A percentile compares a stretch with the other conserved stretches of the same genome.
Conservation (phyloP, 2,113 vertebrate species). For the Archocentrus centrarchus region DNA sequence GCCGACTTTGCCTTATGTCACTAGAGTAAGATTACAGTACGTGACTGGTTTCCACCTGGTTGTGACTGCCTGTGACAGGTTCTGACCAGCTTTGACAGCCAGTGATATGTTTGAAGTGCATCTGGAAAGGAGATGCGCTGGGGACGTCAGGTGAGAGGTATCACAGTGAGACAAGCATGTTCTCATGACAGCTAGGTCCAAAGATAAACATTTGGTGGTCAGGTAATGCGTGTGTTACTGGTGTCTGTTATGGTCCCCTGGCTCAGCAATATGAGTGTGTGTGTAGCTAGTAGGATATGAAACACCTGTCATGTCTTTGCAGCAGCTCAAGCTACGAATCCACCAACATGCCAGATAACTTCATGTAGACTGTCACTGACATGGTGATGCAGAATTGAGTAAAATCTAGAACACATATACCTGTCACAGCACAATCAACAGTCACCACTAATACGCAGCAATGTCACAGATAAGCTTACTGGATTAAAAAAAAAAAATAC, state of each 20-base stretch:
- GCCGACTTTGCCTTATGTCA: slow-evolving; percentile 18
- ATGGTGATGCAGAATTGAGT: slow-evolving; percentile 26
- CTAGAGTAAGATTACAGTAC: slow-evolving; percentile 24
- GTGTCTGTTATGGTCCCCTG: slow-evolving; percentile 46
- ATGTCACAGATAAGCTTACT: slow-evolving; percentile 18
- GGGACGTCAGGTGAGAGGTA: slow-evolving; percentile 59
- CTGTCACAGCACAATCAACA: slow-evolving; percentile 21
- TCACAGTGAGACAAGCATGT: slow-evolving; percentile 43
- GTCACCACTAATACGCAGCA: slow-evolving; percentile 5
- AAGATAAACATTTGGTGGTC: slow-evolving; percentile 55
- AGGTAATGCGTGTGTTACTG: slow-evolving; percentile 39
- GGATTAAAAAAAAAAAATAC: not conserved
- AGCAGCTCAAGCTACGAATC: slow-evolving; percentile 10
- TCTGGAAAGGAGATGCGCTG: slow-evolving; percentile 28
- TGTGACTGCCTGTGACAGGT: slow-evolving; percentile 52
- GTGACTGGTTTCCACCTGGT: slow-evolving; percentile 57
- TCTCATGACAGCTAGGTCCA: slow-evolving; percentile 57
- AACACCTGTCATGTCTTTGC: slow-evolving; percentile 65
- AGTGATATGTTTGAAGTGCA: slow-evolving; percentile 23
- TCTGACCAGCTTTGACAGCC: slow-evolving; percentile 60
- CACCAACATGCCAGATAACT: slow-evolving; percentile 29
- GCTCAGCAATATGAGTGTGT: slow-evolving; percentile 17
- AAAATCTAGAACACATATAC: slow-evolving; percentile 23
- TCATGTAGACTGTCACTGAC: slow-evolving; percentile 36
- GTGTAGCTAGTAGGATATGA: slow-evolving; percentile 31